These are phyloP conservation scores for Notiomystis cincta DNA, from an alignment of 2,113 vertebrate species.

Conservation along the genomic window DNA sequence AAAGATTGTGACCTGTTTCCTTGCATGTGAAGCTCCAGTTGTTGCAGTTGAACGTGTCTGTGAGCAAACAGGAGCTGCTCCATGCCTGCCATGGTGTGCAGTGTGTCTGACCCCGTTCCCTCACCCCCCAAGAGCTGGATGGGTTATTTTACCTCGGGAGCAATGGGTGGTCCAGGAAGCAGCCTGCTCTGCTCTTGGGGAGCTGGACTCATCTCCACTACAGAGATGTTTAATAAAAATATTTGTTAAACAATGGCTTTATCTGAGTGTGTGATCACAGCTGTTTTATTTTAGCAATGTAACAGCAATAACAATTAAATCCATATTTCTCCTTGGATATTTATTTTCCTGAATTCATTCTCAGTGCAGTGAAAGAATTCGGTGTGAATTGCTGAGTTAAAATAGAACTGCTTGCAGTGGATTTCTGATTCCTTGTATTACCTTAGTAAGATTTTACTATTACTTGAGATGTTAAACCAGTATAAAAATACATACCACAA, in stretches of 20 bases:
- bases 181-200: constrained; percentile 34
- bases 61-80: neutral
- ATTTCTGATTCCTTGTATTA: constrained; percentile 31
- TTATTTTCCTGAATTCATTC: constrained; percentile 74
- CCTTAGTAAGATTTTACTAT: neutral
- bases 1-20: neutral
- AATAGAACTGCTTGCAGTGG: neutral
- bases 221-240: constrained; percentile 66
- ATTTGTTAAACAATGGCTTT: constrained; percentile 75
- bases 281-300: constrained; percentile 77
- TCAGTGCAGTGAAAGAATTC: constrained; percentile 65
- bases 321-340: constrained; percentile 72
- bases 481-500: neutral
- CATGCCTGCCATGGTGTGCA: neutral
- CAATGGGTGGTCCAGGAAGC: constrained; percentile 69
- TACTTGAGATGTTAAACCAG: neutral
- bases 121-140: neutral
- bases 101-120: neutral
- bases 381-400: constrained; percentile 61
- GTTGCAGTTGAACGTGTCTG: neutral
- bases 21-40: neutral
- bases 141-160: constrained; percentile 33
- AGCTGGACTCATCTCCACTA: constrained; percentile 61
- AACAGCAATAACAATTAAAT: constrained; percentile 72
- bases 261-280: constrained; percentile 75